Percentiles rank a stretch among this genome's conserved stretches.
Evolutionary conservation across 2,888 invertebrate species (phyloP).

Genomic region (Amblyjoppa proteus): DNA sequence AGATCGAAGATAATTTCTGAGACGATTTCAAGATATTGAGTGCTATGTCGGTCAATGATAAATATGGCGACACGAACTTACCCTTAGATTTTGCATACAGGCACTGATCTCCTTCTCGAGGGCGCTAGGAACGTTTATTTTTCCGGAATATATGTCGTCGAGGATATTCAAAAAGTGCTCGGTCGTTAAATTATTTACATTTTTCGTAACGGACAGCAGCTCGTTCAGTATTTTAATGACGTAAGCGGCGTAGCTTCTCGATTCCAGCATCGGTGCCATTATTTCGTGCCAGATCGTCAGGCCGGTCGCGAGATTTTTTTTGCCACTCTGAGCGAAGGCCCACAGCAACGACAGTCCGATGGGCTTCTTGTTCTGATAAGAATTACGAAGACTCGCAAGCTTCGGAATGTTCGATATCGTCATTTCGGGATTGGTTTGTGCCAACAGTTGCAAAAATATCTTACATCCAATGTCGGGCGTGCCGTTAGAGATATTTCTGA

Average conservation of each 20-base stretch:
- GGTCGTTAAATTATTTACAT: conserved; percentile 84
- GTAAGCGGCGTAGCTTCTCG: conserved; percentile 90
- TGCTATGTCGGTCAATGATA: not conserved
- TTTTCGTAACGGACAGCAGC: conserved; percentile 84
- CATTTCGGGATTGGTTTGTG: conserved; percentile 88
- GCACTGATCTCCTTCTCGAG: conserved; percentile 86
- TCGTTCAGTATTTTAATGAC: conserved; percentile 88
- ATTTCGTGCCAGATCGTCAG: conserved; percentile 92
- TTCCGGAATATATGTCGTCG: conserved; percentile 87
- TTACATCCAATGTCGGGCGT: conserved; percentile 89
- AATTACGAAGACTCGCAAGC: conserved; percentile 88
- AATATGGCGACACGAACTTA: conserved; percentile 76
- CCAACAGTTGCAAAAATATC: conserved; percentile 90
- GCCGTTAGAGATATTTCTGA: conserved; percentile 90
- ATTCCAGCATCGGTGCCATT: conserved; percentile 90
- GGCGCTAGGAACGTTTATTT: conserved; percentile 86
- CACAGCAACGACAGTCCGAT: conserved; percentile 91
- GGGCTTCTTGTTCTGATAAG: conserved; percentile 91
- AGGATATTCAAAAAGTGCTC: conserved; percentile 88
- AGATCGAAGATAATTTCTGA: too few relatives aligned
- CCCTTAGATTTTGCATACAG: conserved; percentile 87
- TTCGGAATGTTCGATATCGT: conserved; percentile 88
- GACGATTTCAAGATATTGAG: too few relatives aligned
- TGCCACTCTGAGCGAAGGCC: conserved; percentile 92
- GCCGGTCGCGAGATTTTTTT: conserved; percentile 88